Evolutionary conservation across 2,888 invertebrate species (phyloP).

Genomic region (Elysia crispata): DNA sequence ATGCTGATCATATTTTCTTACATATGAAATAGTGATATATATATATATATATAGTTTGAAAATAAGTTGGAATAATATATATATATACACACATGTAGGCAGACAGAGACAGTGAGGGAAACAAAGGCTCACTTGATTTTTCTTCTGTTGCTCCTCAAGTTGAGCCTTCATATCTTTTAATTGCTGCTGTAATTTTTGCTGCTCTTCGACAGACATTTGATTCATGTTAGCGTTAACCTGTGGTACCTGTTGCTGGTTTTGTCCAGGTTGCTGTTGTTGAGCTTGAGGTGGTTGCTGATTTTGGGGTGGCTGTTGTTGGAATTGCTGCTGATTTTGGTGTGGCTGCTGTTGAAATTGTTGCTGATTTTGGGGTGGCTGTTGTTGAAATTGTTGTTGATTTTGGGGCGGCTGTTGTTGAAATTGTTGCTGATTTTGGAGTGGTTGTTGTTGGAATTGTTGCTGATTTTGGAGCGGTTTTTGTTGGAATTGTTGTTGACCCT

Average conservation of each 20-base stretch:
- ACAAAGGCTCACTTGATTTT: too few relatives aligned
- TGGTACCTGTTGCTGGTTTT: conserved; percentile 9
- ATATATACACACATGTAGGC: too few relatives aligned
- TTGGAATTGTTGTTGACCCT: background rate
- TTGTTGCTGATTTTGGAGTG: conserved; percentile 22
- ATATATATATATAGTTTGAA: too few relatives aligned
- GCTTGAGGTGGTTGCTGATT: background rate
- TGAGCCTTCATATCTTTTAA: conserved; percentile 33
- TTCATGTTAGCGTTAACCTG: background rate
- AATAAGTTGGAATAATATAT: too few relatives aligned
- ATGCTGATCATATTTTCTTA: too few relatives aligned
- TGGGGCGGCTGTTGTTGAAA: conserved; percentile 12
- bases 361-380: background rate
- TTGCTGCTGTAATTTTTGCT: conserved; percentile 29
- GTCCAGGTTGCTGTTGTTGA: conserved; percentile 1
- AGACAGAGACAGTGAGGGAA: too few relatives aligned
- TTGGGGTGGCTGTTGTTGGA: background rate
- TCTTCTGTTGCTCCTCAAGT: conserved; percentile 34
- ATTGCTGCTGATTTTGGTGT: background rate
- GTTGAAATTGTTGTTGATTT: background rate
- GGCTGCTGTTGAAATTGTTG: background rate
- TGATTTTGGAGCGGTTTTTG: conserved; percentile 14
- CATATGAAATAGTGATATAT: too few relatives aligned
- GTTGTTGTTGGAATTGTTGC: conserved; percentile 22
- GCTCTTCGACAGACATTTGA: background rate